phyloP scores from a whole-genome alignment of 2,113 vertebrate genomes.

The Pterophyllum scalare region DNA sequence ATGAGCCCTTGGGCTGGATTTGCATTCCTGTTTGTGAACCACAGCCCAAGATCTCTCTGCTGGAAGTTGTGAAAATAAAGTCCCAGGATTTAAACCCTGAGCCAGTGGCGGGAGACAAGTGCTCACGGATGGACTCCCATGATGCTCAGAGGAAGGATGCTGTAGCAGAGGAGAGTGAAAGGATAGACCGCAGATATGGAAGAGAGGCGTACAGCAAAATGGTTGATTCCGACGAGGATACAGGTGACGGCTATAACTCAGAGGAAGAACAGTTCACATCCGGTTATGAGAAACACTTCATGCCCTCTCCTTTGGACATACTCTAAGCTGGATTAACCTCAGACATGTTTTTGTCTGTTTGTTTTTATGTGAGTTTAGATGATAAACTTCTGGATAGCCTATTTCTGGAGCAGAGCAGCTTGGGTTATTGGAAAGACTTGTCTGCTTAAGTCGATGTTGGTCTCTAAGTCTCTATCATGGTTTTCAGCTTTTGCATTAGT shows the following conservation, averaged over 20 bases:
- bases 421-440: neutral
- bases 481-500: neutral
- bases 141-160: neutral
- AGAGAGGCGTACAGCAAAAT: slow-evolving; percentile 73
- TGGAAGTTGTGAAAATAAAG: slow-evolving; percentile 67
- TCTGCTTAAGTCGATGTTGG: neutral
- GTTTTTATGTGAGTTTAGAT: neutral
- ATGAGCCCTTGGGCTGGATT: slow-evolving; percentile 36
- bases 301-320: slow-evolving; percentile 70
- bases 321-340: neutral
- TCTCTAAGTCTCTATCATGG: neutral
- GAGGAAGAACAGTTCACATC: slow-evolving; percentile 46
- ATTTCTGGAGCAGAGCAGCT: neutral
- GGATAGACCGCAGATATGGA: slow-evolving; percentile 2
- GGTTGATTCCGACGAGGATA: slow-evolving; percentile 71
- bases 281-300: slow-evolving; percentile 79
- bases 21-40: slow-evolving; percentile 28
- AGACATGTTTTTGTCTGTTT: neutral
- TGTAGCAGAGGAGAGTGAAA: neutral
- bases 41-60: slow-evolving; percentile 54
- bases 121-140: neutral
- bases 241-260: slow-evolving; percentile 26
- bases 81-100: neutral
- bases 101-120: neutral
- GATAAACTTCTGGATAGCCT: neutral